Evolutionary conservation across 1,140 invertebrate genomes (phyloP).

Genomic region (Polypedilum pembai): DNA sequence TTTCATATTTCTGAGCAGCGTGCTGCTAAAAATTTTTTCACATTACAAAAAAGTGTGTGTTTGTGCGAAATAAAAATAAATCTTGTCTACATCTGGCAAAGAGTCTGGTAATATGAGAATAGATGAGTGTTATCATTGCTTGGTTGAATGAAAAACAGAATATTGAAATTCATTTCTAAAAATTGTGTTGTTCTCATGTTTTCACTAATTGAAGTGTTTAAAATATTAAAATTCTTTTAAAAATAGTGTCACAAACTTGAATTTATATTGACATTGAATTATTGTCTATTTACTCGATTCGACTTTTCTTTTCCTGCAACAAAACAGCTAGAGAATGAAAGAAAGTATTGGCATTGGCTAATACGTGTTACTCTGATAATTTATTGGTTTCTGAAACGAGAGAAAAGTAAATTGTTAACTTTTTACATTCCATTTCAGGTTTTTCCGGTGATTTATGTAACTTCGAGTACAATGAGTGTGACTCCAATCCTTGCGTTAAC

Average conservation of each 20-base stretch:
- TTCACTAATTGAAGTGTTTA: too few relatives aligned
- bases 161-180: too few relatives aligned
- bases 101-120: background rate
- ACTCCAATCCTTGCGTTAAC: conserved; percentile 77
- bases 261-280: too few relatives aligned
- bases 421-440: conserved; percentile 41
- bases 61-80: background rate
- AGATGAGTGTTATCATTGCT: background rate
- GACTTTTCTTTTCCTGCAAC: too few relatives aligned
- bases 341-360: background rate
- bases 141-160: background rate
- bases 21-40: background rate
- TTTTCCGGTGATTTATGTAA: conserved; percentile 71
- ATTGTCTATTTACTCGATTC: too few relatives aligned
- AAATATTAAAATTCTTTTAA: too few relatives aligned
- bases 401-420: background rate
- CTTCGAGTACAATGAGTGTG: conserved; percentile 77
- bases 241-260: too few relatives aligned
- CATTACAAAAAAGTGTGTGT: background rate
- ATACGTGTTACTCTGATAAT: conserved; percentile 24
- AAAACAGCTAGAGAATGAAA: too few relatives aligned
- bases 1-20: background rate
- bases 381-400: background rate
- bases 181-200: too few relatives aligned
- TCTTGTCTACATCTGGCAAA: conserved; percentile 4